Evolutionary conservation across 1,140 invertebrate genomes (phyloP), one percentile per base, ranked within the genome.

Genomic region (Belonocnema kinseyi): DNA sequence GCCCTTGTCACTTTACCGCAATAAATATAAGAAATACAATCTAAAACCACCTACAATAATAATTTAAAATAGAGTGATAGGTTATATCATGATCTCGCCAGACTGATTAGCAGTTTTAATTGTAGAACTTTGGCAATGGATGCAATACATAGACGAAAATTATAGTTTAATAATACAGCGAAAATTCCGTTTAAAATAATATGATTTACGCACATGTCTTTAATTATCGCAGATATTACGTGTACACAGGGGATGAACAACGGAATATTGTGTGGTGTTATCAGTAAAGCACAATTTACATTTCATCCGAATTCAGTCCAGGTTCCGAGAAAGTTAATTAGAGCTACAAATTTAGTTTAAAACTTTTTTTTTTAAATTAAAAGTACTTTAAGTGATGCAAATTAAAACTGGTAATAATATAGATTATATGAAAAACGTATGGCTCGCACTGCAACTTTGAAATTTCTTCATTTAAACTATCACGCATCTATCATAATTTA

Each of bases 151-250:
- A 33, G 2, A 61, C 21, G 56, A 61, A 61, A 33, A 61, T 61
- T 26, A 61, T 21, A 61, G 21, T 61, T 61, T 61, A 33, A 61
- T 61, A 61, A 61, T 33, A 61, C 26, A 13, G 58, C 26, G 21
- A 8, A 58, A 33, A 61, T 33, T 61, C 26, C 13, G 21, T 26
- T 61, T 33, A 10, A 1, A 21, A 61, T 61, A 61, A 61, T 61
- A 33, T 61, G 58, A 61, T 61, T 61, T 33, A 61, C 11, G 58
- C 33, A 11, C 14, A 33, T 61, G 14, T 61, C 2, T 3, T 33
- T 5, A 13, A 61, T 61, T 61, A 33, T 33, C 58, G 21, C 21
- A 61, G 33, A 61, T 33, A 61, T 5, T 33, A 4, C 21, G 21
- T 61, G 33, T 26, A 33, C 21, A 13, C 21, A 26, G 33, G 21